Conservation (phyloP, 2,888 invertebrate genomes). For the Serrognathus titanus region DNA sequence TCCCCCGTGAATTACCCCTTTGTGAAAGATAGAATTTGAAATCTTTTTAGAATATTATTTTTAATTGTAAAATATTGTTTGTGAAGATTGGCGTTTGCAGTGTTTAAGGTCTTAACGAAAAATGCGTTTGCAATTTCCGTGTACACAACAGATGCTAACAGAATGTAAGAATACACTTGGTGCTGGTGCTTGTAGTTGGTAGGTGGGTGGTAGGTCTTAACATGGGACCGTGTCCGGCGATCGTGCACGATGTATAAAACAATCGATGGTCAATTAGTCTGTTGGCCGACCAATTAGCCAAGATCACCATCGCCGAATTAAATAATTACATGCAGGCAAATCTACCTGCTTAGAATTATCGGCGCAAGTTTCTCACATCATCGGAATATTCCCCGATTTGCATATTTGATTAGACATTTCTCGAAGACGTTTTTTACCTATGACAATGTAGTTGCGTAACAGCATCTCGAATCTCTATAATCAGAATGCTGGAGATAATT, state of each 20-base stretch:
- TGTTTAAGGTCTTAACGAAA: too few species aligned
- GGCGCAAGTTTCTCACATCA: slow-evolving; percentile 5
- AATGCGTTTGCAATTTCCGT: too few species aligned
- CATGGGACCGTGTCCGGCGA: slow-evolving; percentile 5
- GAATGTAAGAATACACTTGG: neutral
- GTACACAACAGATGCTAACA: neutral
- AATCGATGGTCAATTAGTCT: slow-evolving; percentile 22
- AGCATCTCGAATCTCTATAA: neutral
- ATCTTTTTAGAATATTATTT: too few species aligned
- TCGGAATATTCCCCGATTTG: neutral
- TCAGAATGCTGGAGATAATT: neutral
- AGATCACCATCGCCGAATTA: slow-evolving; percentile 23
- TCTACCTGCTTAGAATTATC: slow-evolving; percentile 16
- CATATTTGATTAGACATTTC: neutral
- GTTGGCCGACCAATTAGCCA: slow-evolving; percentile 19
- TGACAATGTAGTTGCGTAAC: neutral
- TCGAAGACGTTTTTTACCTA: neutral
- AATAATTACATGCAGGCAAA: slow-evolving; percentile 21
- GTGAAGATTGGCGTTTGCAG: too few species aligned
- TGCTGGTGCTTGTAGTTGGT: neutral
- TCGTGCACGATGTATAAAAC: slow-evolving; percentile 21
- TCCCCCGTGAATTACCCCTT: too few species aligned
- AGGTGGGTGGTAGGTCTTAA: slow-evolving; percentile 1
- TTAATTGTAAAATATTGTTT: too few species aligned
- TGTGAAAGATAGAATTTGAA: too few species aligned